Evolutionary conservation across 2,888 invertebrate genomes (phyloP), one percentile per base, ranked within the genome.

Genomic region (Pyrrhia umbra): DNA sequence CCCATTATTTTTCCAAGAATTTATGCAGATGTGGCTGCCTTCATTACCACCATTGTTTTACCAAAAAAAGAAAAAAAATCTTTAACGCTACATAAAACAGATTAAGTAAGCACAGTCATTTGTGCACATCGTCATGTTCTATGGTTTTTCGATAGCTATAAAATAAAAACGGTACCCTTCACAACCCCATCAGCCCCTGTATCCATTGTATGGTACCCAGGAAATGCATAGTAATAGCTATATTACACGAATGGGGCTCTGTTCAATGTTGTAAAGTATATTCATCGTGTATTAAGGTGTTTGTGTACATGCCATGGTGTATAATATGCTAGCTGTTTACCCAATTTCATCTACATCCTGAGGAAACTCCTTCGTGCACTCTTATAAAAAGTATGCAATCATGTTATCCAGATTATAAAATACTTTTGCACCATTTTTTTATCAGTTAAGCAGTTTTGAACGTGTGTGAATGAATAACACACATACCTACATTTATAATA

Each of bases 211-310:
- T 68, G 77, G 49, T 70, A 16, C 56, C 40, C 67, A 61, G 68
- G 80, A 78, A 80, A 80, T 80, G 77, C 77, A 78, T 78, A 75
- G 78, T 75, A 78, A 78, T 80, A 58, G 71, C 75, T 70, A 68
- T 77, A 80, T 78, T 78, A 80, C 63, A 50, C 9, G 34, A 62
- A 77, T 57, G 50, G 37, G 56, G 42, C 23, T n/a, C n/a, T 56
- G 56, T 74, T 69, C 59, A 60, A 54, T 60, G 59, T 64, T 64
- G 78, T 64, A 63, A 59, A 69, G 73, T 77, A 73, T 77, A 72
- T 68, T 60, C 60, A 68, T 59, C 18, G 6, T 51, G 25, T 68
- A 57, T 74, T 23, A 52, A 55, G 39, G 63, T 39, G 39, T 47
- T 57, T 20, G 34, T 20, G 34, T 37, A 49, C 15, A 47, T 6